Conservation (phyloP, 2,113 vertebrate species). For the Anoplopoma fimbria region DNA sequence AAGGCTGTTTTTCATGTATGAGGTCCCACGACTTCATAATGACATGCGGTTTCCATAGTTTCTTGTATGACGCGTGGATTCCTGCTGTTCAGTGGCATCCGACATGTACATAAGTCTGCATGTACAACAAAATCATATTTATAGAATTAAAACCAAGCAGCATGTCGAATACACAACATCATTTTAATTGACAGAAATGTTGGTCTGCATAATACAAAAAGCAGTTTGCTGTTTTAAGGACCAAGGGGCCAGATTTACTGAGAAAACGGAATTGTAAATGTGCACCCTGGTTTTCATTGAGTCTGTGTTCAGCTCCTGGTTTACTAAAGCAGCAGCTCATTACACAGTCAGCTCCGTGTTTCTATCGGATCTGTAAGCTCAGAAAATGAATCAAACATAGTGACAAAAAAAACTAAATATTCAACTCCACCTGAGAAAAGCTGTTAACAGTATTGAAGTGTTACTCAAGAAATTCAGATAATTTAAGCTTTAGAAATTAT, state of each 20-base stretch:
- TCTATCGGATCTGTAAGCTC: background rate
- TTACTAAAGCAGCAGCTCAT: background rate
- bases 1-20: background rate
- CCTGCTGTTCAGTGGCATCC: background rate
- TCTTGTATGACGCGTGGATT: background rate
- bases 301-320: background rate
- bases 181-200: background rate
- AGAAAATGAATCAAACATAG: background rate
- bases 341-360: background rate
- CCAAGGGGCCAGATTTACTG: background rate
- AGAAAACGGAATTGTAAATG: too few species aligned
- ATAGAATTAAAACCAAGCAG: background rate
- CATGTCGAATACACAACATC: background rate
- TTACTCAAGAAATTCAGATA: too few species aligned
- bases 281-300: background rate
- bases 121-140: background rate
- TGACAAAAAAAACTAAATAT: background rate
- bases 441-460: background rate
- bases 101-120: background rate
- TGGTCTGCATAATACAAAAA: background rate
- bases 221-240: background rate
- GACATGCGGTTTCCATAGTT: background rate
- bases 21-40: background rate
- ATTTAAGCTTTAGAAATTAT: background rate
- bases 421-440: background rate